These are phyloP conservation scores for Eumaeus atala DNA, from an alignment of 1,140 invertebrate species.

Conservation along the genomic window DNA sequence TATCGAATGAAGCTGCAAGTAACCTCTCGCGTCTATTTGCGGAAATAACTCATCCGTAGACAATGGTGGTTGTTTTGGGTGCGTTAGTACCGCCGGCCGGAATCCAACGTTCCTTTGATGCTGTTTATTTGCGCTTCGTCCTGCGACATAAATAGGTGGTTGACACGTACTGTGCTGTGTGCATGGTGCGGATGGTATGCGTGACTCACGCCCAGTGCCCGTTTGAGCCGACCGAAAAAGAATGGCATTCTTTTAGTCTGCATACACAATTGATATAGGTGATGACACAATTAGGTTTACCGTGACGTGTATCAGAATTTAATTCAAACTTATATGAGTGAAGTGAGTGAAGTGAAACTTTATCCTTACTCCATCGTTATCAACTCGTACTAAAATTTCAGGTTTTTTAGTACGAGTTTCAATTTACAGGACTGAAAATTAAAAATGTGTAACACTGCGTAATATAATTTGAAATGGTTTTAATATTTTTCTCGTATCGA, in stretches of 20 bases:
- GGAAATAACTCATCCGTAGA: constrained; percentile 67
- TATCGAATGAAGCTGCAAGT: not conserved
- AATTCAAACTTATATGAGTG: too few relatives aligned
- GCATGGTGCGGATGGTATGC: constrained; percentile 60
- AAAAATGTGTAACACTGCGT: too few relatives aligned
- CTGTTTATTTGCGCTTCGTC: constrained; percentile 71
- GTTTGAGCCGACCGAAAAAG: constrained; percentile 43
- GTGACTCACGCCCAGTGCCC: constrained; percentile 57
- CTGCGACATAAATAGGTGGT: constrained; percentile 71
- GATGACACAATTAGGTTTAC: constrained; percentile 1
- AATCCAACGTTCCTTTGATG: constrained; percentile 67
- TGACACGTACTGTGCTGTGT: constrained; percentile 50
- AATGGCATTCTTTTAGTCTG: constrained; percentile 37
- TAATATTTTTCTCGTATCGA: too few relatives aligned
- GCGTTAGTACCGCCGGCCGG: constrained; percentile 41
- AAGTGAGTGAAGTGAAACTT: too few relatives aligned
- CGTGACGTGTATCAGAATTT: not conserved
- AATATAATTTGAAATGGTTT: too few relatives aligned
- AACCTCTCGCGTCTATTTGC: constrained; percentile 48
- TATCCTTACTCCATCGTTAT: too few relatives aligned
- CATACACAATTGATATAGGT: constrained; percentile 1
- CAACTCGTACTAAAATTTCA: too few relatives aligned
- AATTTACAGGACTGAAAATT: too few relatives aligned
- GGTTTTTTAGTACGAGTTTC: too few relatives aligned
- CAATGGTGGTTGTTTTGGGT: constrained; percentile 64